phyloP scores from a whole-genome alignment of 1,140 invertebrate genomes.

The Panagrolaimus sp. region DNA sequence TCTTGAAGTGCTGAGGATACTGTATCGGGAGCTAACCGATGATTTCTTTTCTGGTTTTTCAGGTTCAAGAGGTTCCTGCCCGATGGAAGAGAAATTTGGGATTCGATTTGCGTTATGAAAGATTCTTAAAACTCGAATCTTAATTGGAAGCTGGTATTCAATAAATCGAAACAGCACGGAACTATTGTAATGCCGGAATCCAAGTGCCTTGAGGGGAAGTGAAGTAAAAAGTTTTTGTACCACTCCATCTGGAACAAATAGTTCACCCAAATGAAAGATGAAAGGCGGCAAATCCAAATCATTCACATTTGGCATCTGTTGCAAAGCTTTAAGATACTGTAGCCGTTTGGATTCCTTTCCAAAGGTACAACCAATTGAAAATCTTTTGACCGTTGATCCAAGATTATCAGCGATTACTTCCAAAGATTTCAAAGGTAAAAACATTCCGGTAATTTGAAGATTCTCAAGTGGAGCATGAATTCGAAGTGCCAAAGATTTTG shows the following conservation, averaged over 20 bases:
- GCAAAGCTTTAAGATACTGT: constrained; percentile 27
- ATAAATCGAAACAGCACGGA: constrained; percentile 45
- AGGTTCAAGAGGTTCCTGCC: constrained; percentile 7
- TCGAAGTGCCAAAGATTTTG: constrained; percentile 23
- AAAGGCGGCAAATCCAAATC: constrained; percentile 46
- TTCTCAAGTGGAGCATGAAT: constrained; percentile 26
- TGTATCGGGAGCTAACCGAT: constrained; percentile 29
- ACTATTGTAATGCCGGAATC: constrained; percentile 47
- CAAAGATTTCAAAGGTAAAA: constrained; percentile 33
- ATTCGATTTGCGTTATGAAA: constrained; percentile 38
- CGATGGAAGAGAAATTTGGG: constrained; percentile 33
- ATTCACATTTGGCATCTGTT: constrained; percentile 26
- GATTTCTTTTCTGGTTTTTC: constrained; percentile 33
- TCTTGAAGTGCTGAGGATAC: constrained; percentile 31
- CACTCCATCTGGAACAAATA: constrained; percentile 30
- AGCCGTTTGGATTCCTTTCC: constrained; percentile 38
- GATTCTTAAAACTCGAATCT: constrained; percentile 41
- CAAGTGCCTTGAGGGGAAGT: constrained; percentile 38
- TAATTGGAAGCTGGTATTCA: constrained; percentile 37
- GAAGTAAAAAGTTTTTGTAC: constrained; percentile 35
- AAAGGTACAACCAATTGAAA: constrained; percentile 42
- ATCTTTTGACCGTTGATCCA: constrained; percentile 23
- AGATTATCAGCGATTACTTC: constrained; percentile 25
- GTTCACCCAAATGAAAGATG: constrained; percentile 37
- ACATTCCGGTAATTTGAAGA: constrained; percentile 38